Evolutionary conservation across 1,140 invertebrate species (phyloP), one percentile per base, ranked within the genome.

Genomic region (Formica exsecta): DNA sequence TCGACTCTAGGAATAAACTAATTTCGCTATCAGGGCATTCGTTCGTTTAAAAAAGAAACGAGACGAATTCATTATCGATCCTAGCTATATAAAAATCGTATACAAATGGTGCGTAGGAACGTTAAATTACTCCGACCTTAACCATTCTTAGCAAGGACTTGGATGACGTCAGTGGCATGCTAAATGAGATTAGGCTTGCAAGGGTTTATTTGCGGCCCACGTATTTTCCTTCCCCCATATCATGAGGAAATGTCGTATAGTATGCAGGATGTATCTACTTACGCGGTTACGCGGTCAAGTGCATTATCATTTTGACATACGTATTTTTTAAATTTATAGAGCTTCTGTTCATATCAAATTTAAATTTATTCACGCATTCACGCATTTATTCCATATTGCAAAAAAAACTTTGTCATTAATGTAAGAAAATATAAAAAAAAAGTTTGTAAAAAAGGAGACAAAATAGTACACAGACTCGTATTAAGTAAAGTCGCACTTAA

Each of bases 111-210:
- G 22, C 54, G 68, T 77, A 57, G 48, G 66, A 83, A 76, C 80
- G 61, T 36, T 88, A 77, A 59, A 84, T 91, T 86, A 74, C 25
- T 57, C 19, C 77, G 89, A 91, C 89, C 89, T 91, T 86, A 90
- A 74, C 85, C 76, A 88, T 90, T 76, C 79, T 79, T 44, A 22
- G 62, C 89, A 88, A 91, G 89, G 84, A 91, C 89, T 51, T 64
- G 38, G 48, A 81, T 91, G 90, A 91, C 91, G 91, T 92, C 91
- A 90, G 86, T 86, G 68, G 85, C 66, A 83, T 84, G 85, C 73
- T 75, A 65, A 88, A 91, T 86, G 68, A 88, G 85, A 92, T 92
- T 90, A 92, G 90, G 84, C 84, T 87, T 62, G 73, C 77, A 57
- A 71, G 57, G 65, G 66, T 87, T 90, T 90, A 87, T 87, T 86